Percentiles rank a stretch among this genome's conserved stretches.
Evolutionary conservation across 1,140 invertebrate genomes (phyloP).

Genomic region (Saxidomus purpurata): DNA sequence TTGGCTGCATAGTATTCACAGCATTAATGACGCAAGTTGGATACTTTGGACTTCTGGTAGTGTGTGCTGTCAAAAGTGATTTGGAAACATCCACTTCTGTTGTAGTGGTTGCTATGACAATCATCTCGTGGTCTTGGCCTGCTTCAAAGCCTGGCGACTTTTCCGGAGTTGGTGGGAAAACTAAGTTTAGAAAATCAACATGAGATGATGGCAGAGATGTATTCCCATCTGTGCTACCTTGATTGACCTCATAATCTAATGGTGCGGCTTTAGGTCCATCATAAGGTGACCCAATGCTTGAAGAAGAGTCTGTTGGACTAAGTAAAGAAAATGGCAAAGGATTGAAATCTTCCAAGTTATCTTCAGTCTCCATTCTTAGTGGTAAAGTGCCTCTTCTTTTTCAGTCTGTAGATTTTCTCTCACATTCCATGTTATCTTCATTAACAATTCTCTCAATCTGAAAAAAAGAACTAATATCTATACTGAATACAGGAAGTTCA

Average conservation of each 20-base stretch:
- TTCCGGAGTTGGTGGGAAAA: slow-evolving; percentile 7
- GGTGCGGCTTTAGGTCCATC: background rate
- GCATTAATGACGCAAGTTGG: background rate
- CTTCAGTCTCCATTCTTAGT: background rate
- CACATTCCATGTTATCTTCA: no score
- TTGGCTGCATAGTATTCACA: background rate
- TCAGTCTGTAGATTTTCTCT: no score
- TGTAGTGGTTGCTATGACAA: background rate
- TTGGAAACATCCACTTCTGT: background rate
- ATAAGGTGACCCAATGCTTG: background rate
- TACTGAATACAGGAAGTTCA: no score
- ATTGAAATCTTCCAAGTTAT: background rate
- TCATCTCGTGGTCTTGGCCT: background rate
- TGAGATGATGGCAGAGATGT: background rate
- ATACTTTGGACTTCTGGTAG: background rate
- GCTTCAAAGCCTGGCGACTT: background rate
- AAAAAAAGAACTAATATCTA: no score
- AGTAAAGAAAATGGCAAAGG: background rate
- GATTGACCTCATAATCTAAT: background rate
- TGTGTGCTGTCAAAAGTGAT: background rate
- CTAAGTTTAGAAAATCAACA: background rate
- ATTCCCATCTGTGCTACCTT: background rate
- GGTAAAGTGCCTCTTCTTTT: no score
- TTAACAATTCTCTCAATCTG: no score
- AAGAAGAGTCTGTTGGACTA: background rate